These are phyloP conservation scores for Netelia inedita DNA, from an alignment of 2,888 invertebrate genomes.

Conservation along the genomic window DNA sequence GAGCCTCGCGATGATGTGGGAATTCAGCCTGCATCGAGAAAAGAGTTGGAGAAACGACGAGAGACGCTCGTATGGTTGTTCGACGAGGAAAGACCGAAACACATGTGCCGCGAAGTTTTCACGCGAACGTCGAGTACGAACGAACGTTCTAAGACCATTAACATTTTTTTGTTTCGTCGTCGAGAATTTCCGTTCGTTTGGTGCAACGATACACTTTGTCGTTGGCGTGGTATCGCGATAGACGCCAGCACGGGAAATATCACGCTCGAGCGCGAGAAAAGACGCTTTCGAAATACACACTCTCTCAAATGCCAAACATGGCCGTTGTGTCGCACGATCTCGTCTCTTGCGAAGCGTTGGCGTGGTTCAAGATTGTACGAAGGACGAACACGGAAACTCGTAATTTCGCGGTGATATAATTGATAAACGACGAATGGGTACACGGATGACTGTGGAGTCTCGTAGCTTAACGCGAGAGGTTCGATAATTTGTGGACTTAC, in stretches of 20 bases:
- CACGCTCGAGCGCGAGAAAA: constrained; percentile 6
- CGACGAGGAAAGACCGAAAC: not conserved
- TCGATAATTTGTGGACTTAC: constrained; percentile 91
- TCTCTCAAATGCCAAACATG: constrained; percentile 64
- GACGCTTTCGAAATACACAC: constrained; percentile 54
- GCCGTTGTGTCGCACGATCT: constrained; percentile 66
- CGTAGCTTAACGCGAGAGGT: constrained; percentile 75
- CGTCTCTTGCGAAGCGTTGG: constrained; percentile 28
- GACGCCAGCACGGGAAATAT: constrained; percentile 17
- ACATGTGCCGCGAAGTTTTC: not conserved
- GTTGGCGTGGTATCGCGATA: not conserved
- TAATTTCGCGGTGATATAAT: constrained; percentile 28
- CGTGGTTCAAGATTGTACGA: not conserved
- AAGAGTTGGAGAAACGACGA: constrained; percentile 1
- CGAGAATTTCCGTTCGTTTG: not conserved
- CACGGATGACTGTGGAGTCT: constrained; percentile 43
- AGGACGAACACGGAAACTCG: not conserved
- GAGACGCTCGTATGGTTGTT: constrained; percentile 3
- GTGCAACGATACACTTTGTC: not conserved
- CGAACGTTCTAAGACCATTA: not conserved
- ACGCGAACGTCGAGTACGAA: not conserved
- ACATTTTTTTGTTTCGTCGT: not conserved
- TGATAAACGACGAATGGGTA: constrained; percentile 46
- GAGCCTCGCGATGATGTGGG: not conserved
- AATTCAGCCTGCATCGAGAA: constrained; percentile 25